Base-by-base conservation (phyloP, 2,888 invertebrate genomes). In the Litoditis marina region DNA sequence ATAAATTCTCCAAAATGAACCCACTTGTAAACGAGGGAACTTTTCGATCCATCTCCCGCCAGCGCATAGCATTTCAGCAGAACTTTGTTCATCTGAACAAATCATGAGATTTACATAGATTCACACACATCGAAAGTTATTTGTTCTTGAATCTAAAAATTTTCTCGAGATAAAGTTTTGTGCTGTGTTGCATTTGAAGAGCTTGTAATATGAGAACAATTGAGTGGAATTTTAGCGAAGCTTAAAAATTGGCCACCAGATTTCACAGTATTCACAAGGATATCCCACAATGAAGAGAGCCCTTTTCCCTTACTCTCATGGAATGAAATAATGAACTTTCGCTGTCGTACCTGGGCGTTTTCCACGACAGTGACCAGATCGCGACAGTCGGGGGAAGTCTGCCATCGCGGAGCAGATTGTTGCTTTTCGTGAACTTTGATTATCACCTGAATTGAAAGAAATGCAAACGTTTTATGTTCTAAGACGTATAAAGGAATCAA, bases 401-500 rank as follows among this genome's bases (percentile, higher is more conserved):
- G 73, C 82, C 82, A 82, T 55, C 74, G 69, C 3, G 82, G 82
- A 6, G 78, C 78, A 16, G 66, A 66, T 60, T 79, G 78, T 42
- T 71, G 67, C 44, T 69, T 68, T 25, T 74, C 76, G 32, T 74
- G 69, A 4, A 81, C 71, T 31, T 77, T 76, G 22, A 73, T 66
- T 2, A 52, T 63, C 32, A 66, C 66, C 82, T 89, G 89, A 68
- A 90, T 7, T 27, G 11, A n/a, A n/a, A n/a, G n/a, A n/a, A n/a
- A n/a, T 47, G n/a, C n/a, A n/a, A n/a, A n/a, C n/a, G n/a, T n/a
- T n/a, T n/a, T n/a, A n/a, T n/a, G n/a, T n/a, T n/a, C n/a, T n/a
- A n/a, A n/a, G n/a, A n/a, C n/a, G n/a, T n/a, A n/a, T n/a, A n/a
- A n/a, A n/a, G n/a, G n/a, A n/a, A n/a, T n/a, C n/a, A n/a, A n/a